phyloP scores from a whole-genome alignment of 2,113 vertebrate species.

The Microtus ochrogaster region DNA sequence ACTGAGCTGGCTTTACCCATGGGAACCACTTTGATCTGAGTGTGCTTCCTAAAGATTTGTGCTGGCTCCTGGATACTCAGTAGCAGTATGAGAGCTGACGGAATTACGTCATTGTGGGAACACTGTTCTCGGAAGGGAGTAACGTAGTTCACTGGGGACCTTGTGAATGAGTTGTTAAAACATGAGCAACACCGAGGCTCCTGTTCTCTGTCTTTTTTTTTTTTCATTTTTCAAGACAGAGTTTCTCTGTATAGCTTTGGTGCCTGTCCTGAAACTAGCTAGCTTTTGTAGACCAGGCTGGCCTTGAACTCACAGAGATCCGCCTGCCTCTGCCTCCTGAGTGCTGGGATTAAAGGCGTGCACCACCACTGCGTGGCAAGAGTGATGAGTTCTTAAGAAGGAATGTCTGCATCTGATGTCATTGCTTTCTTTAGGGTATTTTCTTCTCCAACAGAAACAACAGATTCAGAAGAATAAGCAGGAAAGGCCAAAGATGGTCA shows the following conservation, averaged over 20 bases:
- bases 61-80: not conserved
- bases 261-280: too few species aligned
- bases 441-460: constrained; percentile 10
- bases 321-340: too few species aligned
- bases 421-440: not conserved
- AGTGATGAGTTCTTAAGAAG: not conserved
- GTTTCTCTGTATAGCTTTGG: too few species aligned
- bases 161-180: not conserved
- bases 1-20: not conserved
- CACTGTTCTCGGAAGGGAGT: not conserved
- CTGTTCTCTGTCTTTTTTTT: not conserved
- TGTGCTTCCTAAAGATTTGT: not conserved
- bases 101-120: not conserved
- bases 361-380: not conserved
- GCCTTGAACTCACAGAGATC: too few species aligned
- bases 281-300: too few species aligned
- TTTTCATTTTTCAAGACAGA: too few species aligned
- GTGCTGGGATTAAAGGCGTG: too few species aligned
- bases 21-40: not conserved
- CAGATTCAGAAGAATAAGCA: constrained; percentile 3
- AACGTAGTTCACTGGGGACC: not conserved
- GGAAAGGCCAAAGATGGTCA: not conserved
- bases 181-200: not conserved
- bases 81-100: not conserved
- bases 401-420: not conserved